Percentiles rank a stretch among this genome's conserved stretches.
Evolutionary conservation across 2,113 vertebrate genomes (phyloP).

Genomic region (Amphiprion ocellaris): DNA sequence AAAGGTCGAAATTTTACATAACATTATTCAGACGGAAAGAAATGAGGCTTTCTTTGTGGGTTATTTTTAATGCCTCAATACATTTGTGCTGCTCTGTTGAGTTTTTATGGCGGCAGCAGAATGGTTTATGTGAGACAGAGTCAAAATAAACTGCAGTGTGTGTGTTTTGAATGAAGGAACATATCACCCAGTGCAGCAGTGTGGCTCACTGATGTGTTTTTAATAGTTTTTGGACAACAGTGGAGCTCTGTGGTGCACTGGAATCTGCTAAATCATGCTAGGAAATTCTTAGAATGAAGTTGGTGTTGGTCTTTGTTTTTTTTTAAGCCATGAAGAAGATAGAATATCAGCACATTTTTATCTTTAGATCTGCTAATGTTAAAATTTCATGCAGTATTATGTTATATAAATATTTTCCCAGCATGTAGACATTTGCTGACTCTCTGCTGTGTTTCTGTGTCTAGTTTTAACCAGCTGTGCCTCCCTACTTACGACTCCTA

Average conservation of each 20-base stretch:
- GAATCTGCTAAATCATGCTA: background rate
- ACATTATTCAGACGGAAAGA: too few relatives aligned
- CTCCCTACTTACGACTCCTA: conserved; percentile 99
- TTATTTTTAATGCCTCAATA: background rate
- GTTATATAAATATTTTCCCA: too few relatives aligned
- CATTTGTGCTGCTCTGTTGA: background rate
- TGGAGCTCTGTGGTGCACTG: background rate
- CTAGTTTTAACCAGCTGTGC: conserved; percentile 99
- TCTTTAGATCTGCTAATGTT: too few relatives aligned
- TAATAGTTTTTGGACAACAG: conserved; percentile 6
- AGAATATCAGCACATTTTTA: background rate
- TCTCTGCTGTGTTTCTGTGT: conserved; percentile 34
- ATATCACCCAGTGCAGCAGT: background rate
- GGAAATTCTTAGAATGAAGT: background rate
- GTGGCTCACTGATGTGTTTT: conserved; percentile 14
- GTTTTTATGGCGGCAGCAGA: conserved; percentile 11
- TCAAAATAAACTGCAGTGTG: background rate
- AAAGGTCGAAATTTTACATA: too few relatives aligned
- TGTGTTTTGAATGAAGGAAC: conserved; percentile 1
- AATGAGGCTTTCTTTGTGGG: too few relatives aligned
- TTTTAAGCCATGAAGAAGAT: background rate
- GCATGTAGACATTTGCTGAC: background rate
- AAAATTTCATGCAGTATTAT: too few relatives aligned
- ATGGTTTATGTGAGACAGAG: background rate
- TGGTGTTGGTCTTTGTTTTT: background rate